These are phyloP conservation scores for Columbina picui DNA, from an alignment of 2,113 vertebrate species.

Conservation along the genomic window DNA sequence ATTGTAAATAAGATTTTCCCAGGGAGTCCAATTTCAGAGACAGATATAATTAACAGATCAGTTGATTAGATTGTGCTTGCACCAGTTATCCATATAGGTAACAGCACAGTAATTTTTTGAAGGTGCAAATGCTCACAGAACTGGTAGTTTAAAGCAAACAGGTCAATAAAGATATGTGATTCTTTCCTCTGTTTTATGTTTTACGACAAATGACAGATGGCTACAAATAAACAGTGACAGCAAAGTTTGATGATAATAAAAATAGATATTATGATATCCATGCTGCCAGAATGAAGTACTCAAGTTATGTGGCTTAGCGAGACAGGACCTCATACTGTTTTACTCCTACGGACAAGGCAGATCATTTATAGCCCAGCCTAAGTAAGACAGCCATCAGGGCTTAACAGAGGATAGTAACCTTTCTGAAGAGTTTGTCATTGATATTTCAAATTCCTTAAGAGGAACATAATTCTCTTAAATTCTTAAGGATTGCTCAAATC, in stretches of 20 bases:
- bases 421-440: neutral
- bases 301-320: neutral
- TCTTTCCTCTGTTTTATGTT: neutral
- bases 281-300: neutral
- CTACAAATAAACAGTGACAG: neutral
- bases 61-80: neutral
- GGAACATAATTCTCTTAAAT: conserved; percentile 11
- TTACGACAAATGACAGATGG: neutral
- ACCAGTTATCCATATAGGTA: neutral
- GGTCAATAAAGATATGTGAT: neutral
- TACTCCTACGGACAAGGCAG: neutral
- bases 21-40: neutral
- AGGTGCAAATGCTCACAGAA: neutral
- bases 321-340: neutral
- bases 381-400: neutral
- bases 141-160: neutral
- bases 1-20: neutral
- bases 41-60: neutral
- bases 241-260: neutral
- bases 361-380: neutral
- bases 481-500: neutral
- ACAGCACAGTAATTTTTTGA: neutral
- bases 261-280: neutral
- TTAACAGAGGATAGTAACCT: neutral
- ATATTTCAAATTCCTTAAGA: conserved; percentile 1